Evolutionary conservation across 1,140 invertebrate genomes (phyloP), one percentile per base, ranked within the genome.

Genomic region (Brachionus asplanchnoidis): DNA sequence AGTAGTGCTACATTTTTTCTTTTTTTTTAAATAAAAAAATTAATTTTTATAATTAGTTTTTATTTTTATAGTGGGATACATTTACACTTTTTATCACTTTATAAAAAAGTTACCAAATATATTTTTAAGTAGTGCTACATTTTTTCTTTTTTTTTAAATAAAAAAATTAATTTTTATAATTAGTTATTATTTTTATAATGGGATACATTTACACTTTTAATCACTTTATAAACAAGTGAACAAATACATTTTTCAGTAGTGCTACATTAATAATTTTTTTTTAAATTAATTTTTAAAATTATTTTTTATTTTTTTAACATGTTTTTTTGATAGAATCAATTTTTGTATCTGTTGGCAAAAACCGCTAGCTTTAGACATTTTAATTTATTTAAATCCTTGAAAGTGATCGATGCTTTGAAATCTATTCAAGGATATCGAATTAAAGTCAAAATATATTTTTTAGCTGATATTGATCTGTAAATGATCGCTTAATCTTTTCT

Each of bases 401-500:
- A 17, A 60, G 20, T 23, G 53, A 32, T 40, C 66, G 66, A 32
- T 32, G 6, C 32, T 32, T 11, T 40, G 14, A 73, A 17, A 40
- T 40, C 28, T 2, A 40, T 73, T 73, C 68, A 73, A 73, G 68
- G 68, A 73, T 73, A 73, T 73, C 68, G 20, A 42, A 11, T 73
- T 68, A 32, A 68, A 68, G 26, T 68, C 32, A 32, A 32, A 68
- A 17, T 42, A 3, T 0, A 42, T 40, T 40, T 73, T 65, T 17
- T 40, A 40, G 28, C 14, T 40, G 28, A 73, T 42, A 17, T 42
- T 73, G 9, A 40, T 73, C 40, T 42, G 36, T 42, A 73, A 73
- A 73, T 73, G 68, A 73, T 73, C 68, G 36, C 40, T 73, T 73
- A 73, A 73, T 73, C 68, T 73, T 73, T 42, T 40, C 12, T 73